A percentile compares a stretch with the other conserved stretches of the same genome.
These are phyloP conservation scores for Syrphus vitripennis DNA, from an alignment of 2,888 invertebrate genomes.

Conservation along the genomic window DNA sequence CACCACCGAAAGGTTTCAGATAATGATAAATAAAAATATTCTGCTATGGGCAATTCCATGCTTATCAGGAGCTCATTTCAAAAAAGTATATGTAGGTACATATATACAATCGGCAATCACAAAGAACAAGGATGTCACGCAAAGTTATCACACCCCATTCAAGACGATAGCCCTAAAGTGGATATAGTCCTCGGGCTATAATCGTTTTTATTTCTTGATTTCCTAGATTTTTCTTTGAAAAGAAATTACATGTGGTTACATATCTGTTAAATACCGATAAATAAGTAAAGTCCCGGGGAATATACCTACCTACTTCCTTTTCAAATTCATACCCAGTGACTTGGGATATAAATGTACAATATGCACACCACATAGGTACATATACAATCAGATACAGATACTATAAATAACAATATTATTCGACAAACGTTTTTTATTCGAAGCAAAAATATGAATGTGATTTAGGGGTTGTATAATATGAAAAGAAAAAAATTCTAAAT, in stretches of 20 bases:
- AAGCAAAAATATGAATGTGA: not conserved
- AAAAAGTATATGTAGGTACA: too few relatives aligned
- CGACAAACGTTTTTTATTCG: slow-evolving; percentile 1
- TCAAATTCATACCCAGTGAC: not conserved
- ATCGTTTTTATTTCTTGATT: slow-evolving; percentile 6
- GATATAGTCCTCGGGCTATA: not conserved
- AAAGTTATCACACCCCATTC: slow-evolving; percentile 63
- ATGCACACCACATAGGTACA: not conserved
- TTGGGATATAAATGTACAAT: not conserved
- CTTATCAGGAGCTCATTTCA: slow-evolving; percentile 36
- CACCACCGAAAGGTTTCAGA: not conserved
- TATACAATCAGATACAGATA: not conserved
- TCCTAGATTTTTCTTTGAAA: not conserved
- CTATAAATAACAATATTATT: too few relatives aligned
- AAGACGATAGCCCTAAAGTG: slow-evolving; percentile 14
- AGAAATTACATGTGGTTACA: slow-evolving; percentile 6
- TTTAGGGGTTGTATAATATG: slow-evolving; percentile 27
- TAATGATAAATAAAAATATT: slow-evolving; percentile 14
- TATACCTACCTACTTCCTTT: not conserved
- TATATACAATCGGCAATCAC: slow-evolving; percentile 15
- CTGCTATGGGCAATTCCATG: slow-evolving; percentile 33
- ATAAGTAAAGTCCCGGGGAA: not conserved
- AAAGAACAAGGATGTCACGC: slow-evolving; percentile 22
- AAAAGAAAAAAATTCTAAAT: slow-evolving; percentile 16
- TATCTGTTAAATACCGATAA: slow-evolving; percentile 23